phyloP scores from a whole-genome alignment of 2,113 vertebrate species.

The Tangachromis dhanisi region DNA sequence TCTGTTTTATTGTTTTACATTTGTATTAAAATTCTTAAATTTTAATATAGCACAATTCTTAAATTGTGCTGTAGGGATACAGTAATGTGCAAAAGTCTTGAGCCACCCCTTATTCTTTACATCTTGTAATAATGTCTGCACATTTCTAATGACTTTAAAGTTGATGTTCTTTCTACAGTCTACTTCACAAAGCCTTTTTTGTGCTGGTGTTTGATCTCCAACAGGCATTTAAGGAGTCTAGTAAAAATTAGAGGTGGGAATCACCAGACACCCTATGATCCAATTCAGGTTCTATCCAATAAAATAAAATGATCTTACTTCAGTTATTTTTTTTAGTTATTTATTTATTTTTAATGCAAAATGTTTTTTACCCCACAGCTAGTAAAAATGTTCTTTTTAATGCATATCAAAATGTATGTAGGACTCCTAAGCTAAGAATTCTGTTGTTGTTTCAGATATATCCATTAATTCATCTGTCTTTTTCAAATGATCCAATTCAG shows the following conservation, averaged over 20 bases:
- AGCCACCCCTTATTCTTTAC: background rate
- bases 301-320: background rate
- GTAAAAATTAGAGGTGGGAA: background rate
- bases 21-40: background rate
- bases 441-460: background rate
- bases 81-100: background rate
- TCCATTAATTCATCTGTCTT: background rate
- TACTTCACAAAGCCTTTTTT: background rate
- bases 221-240: background rate
- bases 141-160: background rate
- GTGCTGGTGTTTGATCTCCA: background rate
- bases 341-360: background rate
- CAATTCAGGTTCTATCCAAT: background rate
- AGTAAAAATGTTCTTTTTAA: background rate
- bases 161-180: background rate
- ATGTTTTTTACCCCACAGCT: background rate
- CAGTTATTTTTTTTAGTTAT: background rate
- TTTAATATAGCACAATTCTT: background rate
- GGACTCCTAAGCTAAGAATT: background rate
- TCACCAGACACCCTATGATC: background rate
- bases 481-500: background rate
- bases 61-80: background rate
- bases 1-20: background rate
- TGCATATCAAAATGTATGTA: background rate
- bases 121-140: background rate